Evolutionary conservation across 2,888 invertebrate genomes (phyloP), one percentile per base, ranked within the genome.

Genomic region (Hartigia nigra): DNA sequence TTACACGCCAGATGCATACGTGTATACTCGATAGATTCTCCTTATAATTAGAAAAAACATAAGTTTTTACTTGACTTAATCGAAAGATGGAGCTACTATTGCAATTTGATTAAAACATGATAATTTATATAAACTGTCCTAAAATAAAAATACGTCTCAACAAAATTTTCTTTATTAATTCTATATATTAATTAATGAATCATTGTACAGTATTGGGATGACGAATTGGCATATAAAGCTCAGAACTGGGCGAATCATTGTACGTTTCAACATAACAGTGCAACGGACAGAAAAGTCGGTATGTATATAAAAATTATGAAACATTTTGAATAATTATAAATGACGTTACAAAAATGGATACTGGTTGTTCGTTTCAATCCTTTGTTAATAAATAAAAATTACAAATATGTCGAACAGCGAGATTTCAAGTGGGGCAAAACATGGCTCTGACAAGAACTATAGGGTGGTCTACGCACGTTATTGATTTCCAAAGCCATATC

Each of bases 201-300:
- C 55, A 23, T 55, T 1, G 5, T 75, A 31, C 12, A 83, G 83
- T 93, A 93, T 81, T 93, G 93, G 93, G 93, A 93, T 79, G 91
- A 91, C 79, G 93, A 93, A 82, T 88, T 93, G 0, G 93, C 93
- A 80, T 86, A 90, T 35, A 92, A 91, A 91, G 93, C 93, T 0
- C 92, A 93, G 69, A 86, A 91, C 9, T 93, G 93, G 93, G 93
- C 93, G 0, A 91, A 93, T 12, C 92, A 93, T 79, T 93, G 93
- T 81, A 93, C 92, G 82, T 92, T 92, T 79, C 89, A 92, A n/a
- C 93, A 93, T 80, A 93, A 93, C 92, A 36, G 14, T 69, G 37
- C 78, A 4, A 70, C 70, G 36, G 79, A 79, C 3, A 78, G 79
- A 1, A 31, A 79, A 69, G 75, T 76, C 34, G 74, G 78, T 82